Evolutionary conservation across 2,888 invertebrate genomes (phyloP).

Genomic region (Prosopocoilus inquinatus): DNA sequence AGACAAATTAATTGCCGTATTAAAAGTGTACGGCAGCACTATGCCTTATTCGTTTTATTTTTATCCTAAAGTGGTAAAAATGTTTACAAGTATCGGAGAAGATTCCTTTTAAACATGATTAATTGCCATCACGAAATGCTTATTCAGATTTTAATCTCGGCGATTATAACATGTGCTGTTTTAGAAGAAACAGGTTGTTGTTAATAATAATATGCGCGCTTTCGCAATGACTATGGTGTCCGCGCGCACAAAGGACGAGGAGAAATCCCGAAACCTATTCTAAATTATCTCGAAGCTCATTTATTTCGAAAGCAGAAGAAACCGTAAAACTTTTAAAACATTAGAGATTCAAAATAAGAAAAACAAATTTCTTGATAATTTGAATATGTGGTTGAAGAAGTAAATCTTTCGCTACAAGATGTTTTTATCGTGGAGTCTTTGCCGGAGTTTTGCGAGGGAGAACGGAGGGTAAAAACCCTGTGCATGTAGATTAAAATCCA

Average conservation of each 20-base stretch:
- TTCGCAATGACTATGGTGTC: conserved; percentile 13
- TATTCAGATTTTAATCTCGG: conserved; percentile 16
- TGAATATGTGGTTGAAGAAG: conserved; percentile 54
- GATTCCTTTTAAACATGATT: conserved; percentile 10
- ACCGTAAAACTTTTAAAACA: conserved; percentile 40
- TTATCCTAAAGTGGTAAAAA: too few relatives aligned
- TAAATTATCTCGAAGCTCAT: conserved; percentile 35
- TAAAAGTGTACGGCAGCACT: too few relatives aligned
- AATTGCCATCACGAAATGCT: conserved; percentile 14
- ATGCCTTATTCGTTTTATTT: too few relatives aligned
- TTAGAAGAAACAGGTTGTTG: conserved; percentile 9
- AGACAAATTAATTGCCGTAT: too few relatives aligned
- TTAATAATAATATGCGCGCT: conserved; percentile 9
- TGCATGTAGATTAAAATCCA: conserved; percentile 54
- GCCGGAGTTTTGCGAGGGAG: conserved; percentile 46
- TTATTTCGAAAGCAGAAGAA: conserved; percentile 33
- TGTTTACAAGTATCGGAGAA: too few relatives aligned
- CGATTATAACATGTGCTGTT: conserved; percentile 6
- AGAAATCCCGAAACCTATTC: conserved; percentile 21
- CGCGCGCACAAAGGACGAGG: conserved; percentile 17
- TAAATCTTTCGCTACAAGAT: conserved; percentile 54
- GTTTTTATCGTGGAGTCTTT: conserved; percentile 51
- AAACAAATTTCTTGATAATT: conserved; percentile 56
- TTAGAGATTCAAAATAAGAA: conserved; percentile 48
- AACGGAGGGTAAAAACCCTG: conserved; percentile 49